Percentiles rank a stretch among this genome's conserved stretches.
Conservation (phyloP, 2,888 invertebrate species). For the Busseola fusca region DNA sequence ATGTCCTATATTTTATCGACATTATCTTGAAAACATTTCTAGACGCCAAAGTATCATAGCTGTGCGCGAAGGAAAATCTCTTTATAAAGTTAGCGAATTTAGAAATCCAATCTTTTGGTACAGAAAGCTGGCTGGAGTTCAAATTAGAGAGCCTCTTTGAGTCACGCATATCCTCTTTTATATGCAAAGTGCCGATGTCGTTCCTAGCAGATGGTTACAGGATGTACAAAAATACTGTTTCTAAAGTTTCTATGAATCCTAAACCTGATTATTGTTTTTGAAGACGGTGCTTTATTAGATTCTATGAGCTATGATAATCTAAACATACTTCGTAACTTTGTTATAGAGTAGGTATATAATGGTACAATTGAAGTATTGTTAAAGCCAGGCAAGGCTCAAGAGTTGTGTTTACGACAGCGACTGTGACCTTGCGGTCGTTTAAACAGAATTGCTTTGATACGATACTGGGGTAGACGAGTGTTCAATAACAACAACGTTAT, state of each 20-base stretch:
- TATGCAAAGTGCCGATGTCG: constrained; percentile 40
- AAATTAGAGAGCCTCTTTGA: constrained; percentile 56
- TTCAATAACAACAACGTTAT: constrained; percentile 33
- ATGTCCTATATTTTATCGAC: constrained; percentile 32
- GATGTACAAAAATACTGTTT: constrained; percentile 44
- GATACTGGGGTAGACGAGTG: constrained; percentile 42
- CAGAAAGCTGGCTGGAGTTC: constrained; percentile 48
- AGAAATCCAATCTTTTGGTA: constrained; percentile 46
- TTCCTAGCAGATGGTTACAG: constrained; percentile 48
- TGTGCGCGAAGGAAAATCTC: constrained; percentile 22
- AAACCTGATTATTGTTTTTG: constrained; percentile 11
- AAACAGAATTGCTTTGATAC: constrained; percentile 59
- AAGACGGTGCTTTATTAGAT: constrained; percentile 15
- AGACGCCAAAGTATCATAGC: constrained; percentile 32
- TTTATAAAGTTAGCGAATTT: constrained; percentile 45
- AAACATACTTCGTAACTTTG: constrained; percentile 7
- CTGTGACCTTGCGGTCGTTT: constrained; percentile 59
- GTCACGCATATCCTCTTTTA: constrained; percentile 53
- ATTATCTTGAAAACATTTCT: constrained; percentile 39
- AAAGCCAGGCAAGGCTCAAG: constrained; percentile 10
- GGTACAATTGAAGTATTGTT: constrained; percentile 22
- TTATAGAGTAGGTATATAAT: neutral
- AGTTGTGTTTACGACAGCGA: constrained; percentile 42
- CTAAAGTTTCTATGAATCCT: constrained; percentile 41
- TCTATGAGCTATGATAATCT: neutral